Base-by-base conservation (phyloP, 2,888 invertebrate species). In the Drosophila subquinaria region DNA sequence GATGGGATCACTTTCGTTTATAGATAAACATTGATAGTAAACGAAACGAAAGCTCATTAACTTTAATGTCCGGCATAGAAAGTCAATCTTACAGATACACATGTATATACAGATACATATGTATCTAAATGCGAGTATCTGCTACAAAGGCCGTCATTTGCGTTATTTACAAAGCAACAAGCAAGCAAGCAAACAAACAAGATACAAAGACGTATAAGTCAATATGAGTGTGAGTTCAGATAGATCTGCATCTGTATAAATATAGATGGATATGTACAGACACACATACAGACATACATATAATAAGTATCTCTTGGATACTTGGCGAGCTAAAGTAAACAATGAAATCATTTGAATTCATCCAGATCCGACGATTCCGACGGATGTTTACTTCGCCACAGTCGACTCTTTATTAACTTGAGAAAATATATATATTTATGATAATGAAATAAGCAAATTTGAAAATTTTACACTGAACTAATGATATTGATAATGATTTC, bases 11-110 rank as follows among this genome's bases (percentile, higher is more conserved):
- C 65, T 79, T 62, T 76, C 61, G 62, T 56, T 57, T 40, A 50
- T 23, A 68, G 76, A 69, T 66, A 87, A 84, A 87, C 73, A 69
- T 65, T 70, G 17, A 17, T 17, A 17, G 17, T n/a, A n/a, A 63
- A 71, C 23, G 70, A 51, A 62, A 64, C 59, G 75, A 88, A 88
- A 83, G 89, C 87, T 77, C 73, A 88, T 83, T 82, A 80, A 86
- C 57, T 65, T 80, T 69, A 69, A 74, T 74, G 64, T 85, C 36
- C 66, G 55, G 59, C 56, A 65, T 68, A 56, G 71, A 76, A 74
- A 74, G 76, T 67, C 38, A 9, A 36, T 9, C 30, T 61, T 48
- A 15, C 9, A 55, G 61, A 56, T 48, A 53, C 52, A 52, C 48
- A 50, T 2, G 3, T 20, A 20, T 2, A 20, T 20, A 3, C 20